Conservation (phyloP, 2,113 vertebrate species). For the Piprites chloris region DNA sequence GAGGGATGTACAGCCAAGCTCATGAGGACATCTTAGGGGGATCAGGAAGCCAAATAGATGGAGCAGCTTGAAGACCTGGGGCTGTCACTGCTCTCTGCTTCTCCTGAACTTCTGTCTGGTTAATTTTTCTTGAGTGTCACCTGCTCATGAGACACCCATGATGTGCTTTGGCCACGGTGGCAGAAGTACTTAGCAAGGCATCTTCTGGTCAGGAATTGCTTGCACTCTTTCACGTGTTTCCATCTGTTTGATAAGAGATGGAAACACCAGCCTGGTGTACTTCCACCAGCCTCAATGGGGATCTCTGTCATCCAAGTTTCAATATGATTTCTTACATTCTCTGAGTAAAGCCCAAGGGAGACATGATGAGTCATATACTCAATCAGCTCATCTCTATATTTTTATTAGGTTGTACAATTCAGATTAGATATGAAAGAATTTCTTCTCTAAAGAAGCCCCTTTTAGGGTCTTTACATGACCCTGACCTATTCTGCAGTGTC, state of each 20-base stretch:
- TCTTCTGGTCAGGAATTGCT: not conserved
- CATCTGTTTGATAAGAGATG: too few relatives aligned
- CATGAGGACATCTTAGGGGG: not conserved
- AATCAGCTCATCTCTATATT: not conserved
- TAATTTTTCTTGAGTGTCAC: not conserved
- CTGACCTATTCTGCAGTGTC: not conserved
- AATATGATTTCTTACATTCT: not conserved
- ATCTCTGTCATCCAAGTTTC: not conserved
- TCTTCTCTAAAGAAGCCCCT: not conserved
- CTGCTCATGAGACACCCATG: not conserved
- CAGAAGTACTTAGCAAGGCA: not conserved
- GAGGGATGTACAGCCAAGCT: not conserved
- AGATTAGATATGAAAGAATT: not conserved
- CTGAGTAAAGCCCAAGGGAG: not conserved
- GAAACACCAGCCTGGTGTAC: too few relatives aligned
- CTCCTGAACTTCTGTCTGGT: not conserved
- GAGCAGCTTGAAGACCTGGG: not conserved
- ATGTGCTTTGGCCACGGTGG: accelerated
- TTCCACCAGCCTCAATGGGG: not conserved
- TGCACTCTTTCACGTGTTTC: not conserved
- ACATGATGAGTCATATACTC: not conserved
- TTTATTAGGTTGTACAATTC: not conserved
- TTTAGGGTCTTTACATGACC: not conserved
- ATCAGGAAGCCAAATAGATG: not conserved
- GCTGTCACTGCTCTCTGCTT: not conserved